Evolutionary conservation across 2,888 invertebrate genomes (phyloP), one percentile per base, ranked within the genome.

Genomic region (Perizoma flavofasciatum): DNA sequence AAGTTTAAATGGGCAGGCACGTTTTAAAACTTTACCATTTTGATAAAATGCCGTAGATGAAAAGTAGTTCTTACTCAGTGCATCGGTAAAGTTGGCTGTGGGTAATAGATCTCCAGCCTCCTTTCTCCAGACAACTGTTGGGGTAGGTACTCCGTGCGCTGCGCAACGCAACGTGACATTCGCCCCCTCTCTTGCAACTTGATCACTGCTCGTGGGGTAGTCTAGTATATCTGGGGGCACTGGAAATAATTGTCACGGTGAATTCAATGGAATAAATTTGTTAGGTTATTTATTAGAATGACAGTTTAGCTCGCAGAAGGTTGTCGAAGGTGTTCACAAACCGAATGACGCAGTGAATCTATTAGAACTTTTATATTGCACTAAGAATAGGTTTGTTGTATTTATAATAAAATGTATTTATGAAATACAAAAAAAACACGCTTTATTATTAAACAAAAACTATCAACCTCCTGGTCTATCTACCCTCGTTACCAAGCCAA

Each of bases 161-260:
- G 96, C 96, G 81, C 98, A 98, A 10, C 95, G 93, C 55, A 98
- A 92, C 60, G 96, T 96, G 55, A 98, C 97, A 78, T 97, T 97
- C 67, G 95, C 95, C 32, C 97, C 97, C 85, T 97, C 98, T 40
- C 96, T 88, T 6, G 97, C 97, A 64, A 96, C 95, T 93, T 96
- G 96, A 87, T 97, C 97, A 67, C 96, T 95, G 81, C 96, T 97
- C 53, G 97, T 97, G 44, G 96, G 96, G 79, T 96, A 95, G 89
- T 97, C 97, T 81, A 97, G 90, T 75, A 97, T 97, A 81, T 97
- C 97, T 59, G 97, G 97, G 37, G 97, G 96, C 63, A 97, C 97
- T 96, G 89, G 41, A 65, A 56, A 53, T 22, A 50, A 39, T 33
- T 50, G 50, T 59, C 9, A 33, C n/a, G 5, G 33, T 34, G 22